These are phyloP conservation scores for Camelus bactrianus DNA, from an alignment of 2,113 vertebrate species.

Conservation along the genomic window DNA sequence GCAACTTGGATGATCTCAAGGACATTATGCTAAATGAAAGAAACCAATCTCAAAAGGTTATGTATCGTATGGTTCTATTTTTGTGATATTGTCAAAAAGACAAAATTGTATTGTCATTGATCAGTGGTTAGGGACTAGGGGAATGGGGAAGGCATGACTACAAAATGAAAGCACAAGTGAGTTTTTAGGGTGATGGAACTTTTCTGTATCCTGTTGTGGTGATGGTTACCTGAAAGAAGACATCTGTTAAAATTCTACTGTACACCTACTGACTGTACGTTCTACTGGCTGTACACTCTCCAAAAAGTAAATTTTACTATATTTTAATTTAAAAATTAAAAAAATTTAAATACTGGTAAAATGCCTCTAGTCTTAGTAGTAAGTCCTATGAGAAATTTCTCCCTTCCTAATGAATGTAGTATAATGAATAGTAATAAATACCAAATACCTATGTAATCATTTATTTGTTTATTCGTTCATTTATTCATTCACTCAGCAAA, in stretches of 20 bases:
- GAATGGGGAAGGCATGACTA: too few species aligned
- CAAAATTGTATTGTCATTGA: neutral
- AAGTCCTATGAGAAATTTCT: neutral
- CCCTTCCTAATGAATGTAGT: neutral
- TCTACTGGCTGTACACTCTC: neutral
- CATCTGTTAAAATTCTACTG: neutral
- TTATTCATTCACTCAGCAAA: neutral
- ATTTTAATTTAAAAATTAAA: neutral
- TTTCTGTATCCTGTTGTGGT: neutral
- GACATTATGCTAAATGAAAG: neutral
- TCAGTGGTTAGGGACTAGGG: neutral
- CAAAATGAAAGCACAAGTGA: neutral
- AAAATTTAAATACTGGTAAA: neutral
- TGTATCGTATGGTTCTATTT: neutral
- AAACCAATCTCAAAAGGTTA: neutral
- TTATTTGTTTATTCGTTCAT: neutral
- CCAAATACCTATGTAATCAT: neutral
- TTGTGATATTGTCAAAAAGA: neutral
- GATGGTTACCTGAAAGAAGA: neutral
- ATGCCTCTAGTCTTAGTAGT: neutral
- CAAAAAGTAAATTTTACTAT: neutral
- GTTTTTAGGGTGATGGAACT: neutral
- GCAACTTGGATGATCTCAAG: neutral
- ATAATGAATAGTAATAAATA: neutral
- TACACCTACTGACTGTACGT: neutral